phyloP scores from a whole-genome alignment of 2,888 invertebrate genomes.

The Panzeria rudis region DNA sequence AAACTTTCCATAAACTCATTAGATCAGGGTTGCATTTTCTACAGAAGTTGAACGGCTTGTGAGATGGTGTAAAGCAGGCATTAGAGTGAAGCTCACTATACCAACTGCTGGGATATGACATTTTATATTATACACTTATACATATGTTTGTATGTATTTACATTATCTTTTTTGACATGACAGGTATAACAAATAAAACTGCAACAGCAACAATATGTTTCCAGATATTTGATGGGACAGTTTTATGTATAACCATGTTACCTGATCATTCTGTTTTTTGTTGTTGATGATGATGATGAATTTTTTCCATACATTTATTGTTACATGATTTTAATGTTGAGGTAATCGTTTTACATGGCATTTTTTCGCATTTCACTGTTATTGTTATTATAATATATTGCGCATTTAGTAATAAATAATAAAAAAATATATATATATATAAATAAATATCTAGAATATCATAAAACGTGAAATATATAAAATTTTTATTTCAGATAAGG shows the following conservation, averaged over 20 bases:
- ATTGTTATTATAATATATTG: slow-evolving; percentile 50
- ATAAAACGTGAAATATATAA: neutral
- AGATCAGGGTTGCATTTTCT: too few species aligned
- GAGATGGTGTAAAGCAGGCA: too few species aligned
- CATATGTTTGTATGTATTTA: neutral
- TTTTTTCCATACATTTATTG: slow-evolving; percentile 54
- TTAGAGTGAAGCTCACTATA: neutral
- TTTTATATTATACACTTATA: neutral
- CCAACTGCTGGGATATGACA: slow-evolving; percentile 10
- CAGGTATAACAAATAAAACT: slow-evolving; percentile 54
- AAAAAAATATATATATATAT: slow-evolving; percentile 23
- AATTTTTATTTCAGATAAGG: neutral
- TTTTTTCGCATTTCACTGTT: slow-evolving; percentile 34
- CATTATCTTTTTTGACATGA: slow-evolving; percentile 61
- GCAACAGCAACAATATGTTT: slow-evolving; percentile 51
- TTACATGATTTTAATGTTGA: slow-evolving; percentile 62
- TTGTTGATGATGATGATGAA: slow-evolving; percentile 36
- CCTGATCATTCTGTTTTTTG: slow-evolving; percentile 36
- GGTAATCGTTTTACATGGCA: slow-evolving; percentile 64
- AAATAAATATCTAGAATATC: slow-evolving; percentile 29
- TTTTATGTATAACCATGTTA: slow-evolving; percentile 52
- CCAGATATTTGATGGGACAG: slow-evolving; percentile 34
- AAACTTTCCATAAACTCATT: too few species aligned
- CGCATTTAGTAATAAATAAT: slow-evolving; percentile 57
- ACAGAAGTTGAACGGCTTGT: too few species aligned